phyloP scores from a whole-genome alignment of 2,113 vertebrate species.

The Etia nguti region DNA sequence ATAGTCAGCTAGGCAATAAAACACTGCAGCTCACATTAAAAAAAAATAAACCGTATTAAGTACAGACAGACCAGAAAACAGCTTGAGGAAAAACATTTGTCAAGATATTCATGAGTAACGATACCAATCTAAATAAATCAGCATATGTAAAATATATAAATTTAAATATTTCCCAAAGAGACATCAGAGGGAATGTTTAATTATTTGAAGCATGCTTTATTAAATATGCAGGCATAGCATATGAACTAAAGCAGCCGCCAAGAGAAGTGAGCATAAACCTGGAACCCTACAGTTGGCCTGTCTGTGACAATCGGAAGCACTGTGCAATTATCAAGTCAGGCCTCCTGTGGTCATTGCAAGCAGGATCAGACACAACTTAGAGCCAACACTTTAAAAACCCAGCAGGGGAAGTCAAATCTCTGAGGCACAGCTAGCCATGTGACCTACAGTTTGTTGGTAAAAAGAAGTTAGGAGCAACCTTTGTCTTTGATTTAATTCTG shows the following conservation, averaged over 20 bases:
- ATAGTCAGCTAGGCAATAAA: neutral
- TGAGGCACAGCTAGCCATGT: neutral
- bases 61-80: neutral
- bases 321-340: neutral
- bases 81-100: neutral
- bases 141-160: neutral
- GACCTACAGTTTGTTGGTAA: neutral
- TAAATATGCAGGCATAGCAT: neutral
- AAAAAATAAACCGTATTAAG: neutral
- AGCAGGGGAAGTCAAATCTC: slow-evolving; percentile 1
- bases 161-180: neutral
- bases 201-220: neutral
- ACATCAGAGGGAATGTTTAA: neutral
- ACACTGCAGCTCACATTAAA: neutral
- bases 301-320: neutral
- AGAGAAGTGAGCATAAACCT: neutral
- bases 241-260: neutral
- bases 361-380: slow-evolving; percentile 1
- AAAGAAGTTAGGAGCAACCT: neutral
- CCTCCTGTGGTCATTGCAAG: neutral
- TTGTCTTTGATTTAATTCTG: neutral
- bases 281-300: neutral
- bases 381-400: neutral
- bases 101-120: neutral
- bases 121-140: neutral